These are phyloP conservation scores for Simalia tracyae DNA, from an alignment of 2,797 vertebrate species.

Conservation along the genomic window DNA sequence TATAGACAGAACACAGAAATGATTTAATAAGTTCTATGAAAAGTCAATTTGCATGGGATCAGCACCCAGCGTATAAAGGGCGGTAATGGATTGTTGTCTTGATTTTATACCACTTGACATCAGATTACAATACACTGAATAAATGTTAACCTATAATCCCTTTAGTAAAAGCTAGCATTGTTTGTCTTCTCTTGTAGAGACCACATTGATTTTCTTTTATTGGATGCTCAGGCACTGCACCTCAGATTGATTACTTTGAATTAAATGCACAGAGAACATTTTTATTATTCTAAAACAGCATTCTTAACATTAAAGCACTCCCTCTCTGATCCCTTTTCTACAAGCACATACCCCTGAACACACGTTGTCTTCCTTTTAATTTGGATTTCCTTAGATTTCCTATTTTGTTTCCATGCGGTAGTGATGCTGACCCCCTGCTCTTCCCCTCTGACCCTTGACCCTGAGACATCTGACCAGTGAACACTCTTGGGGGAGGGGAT, in stretches of 20 bases:
- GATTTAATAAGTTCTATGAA: conserved; percentile 79
- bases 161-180: conserved; percentile 85
- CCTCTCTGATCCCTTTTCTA: conserved; percentile 37
- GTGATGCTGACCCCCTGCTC: conserved; percentile 89
- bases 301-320: conserved; percentile 73
- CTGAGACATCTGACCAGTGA: conserved; percentile 98
- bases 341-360: conserved; percentile 45
- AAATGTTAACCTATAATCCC: conserved; percentile 96
- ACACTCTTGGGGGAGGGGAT: conserved; percentile 86
- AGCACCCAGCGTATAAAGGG: conserved; percentile 84
- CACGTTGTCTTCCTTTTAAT: conserved; percentile 72
- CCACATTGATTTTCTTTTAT: conserved; percentile 92
- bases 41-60: conserved; percentile 86
- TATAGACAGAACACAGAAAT: conserved; percentile 71
- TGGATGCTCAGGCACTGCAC: conserved; percentile 86
- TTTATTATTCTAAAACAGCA: conserved; percentile 81
- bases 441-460: conserved; percentile 93
- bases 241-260: conserved; percentile 93
- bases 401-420: conserved; percentile 78
- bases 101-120: conserved; percentile 88
- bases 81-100: conserved; percentile 89
- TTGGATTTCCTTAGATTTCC: conserved; percentile 78
- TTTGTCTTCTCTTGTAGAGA: conserved; percentile 86
- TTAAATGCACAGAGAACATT: conserved; percentile 87
- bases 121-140: conserved; percentile 87